Evolutionary conservation across 2,797 vertebrate genomes (phyloP).

Genomic region (Gadopsis marmoratus): DNA sequence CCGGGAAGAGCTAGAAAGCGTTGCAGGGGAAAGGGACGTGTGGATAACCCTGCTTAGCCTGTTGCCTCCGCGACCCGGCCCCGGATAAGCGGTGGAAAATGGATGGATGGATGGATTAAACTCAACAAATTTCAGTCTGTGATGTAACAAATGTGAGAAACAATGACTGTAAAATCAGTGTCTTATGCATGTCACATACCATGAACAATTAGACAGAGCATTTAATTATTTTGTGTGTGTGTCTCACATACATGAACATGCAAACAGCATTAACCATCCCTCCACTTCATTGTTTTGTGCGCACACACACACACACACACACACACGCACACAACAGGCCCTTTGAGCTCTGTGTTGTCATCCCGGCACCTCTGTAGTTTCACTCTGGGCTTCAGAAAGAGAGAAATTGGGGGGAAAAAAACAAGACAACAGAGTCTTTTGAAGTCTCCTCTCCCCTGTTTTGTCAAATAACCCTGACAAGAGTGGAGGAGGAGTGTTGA

Average conservation of each 20-base stretch:
- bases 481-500: slow-evolving; percentile 63
- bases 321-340: slow-evolving; percentile 25
- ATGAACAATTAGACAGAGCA: not conserved
- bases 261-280: slow-evolving; percentile 21
- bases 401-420: slow-evolving; percentile 41
- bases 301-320: slow-evolving; percentile 12
- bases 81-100: no score
- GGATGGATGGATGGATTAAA: no score
- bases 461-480: slow-evolving; percentile 74
- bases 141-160: not conserved
- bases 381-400: slow-evolving; percentile 64
- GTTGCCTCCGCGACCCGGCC: no score
- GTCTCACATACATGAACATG: not conserved
- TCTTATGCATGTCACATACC: not conserved
- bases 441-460: slow-evolving; percentile 73
- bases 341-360: slow-evolving; percentile 71
- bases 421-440: slow-evolving; percentile 73
- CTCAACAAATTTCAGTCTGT: not conserved
- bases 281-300: slow-evolving; percentile 11
- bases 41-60: no score
- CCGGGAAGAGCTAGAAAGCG: no score
- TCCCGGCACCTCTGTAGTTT: slow-evolving; percentile 71
- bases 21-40: no score
- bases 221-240: not conserved
- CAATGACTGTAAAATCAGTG: not conserved